Conservation (phyloP, 2,888 invertebrate genomes). For the Limnephilus lunatus region DNA sequence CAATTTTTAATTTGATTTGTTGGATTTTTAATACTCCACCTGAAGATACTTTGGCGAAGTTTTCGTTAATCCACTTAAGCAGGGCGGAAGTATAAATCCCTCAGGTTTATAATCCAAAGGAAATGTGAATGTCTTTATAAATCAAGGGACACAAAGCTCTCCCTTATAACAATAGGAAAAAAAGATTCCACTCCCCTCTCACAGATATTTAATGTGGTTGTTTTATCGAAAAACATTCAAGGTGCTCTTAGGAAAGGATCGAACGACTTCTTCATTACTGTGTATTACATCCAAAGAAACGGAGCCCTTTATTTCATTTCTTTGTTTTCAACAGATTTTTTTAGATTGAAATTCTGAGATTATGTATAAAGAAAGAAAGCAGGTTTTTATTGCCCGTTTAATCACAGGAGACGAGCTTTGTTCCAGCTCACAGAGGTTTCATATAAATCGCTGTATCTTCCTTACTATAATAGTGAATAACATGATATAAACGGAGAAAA, state of each 20-base stretch:
- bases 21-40: neutral
- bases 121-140: conserved; percentile 64
- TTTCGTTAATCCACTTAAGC: conserved; percentile 57
- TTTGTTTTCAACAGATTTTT: neutral
- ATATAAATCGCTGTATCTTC: too few species aligned
- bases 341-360: neutral
- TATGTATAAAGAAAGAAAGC: neutral
- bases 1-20: neutral
- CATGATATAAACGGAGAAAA: too few species aligned
- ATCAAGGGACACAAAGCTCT: conserved; percentile 60
- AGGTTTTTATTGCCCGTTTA: neutral
- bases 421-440: too few species aligned
- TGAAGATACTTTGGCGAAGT: neutral
- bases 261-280: neutral
- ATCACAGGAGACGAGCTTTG: too few species aligned
- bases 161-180: conserved; percentile 36
- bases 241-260: neutral
- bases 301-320: neutral
- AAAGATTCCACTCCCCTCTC: neutral
- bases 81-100: conserved; percentile 55
- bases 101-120: conserved; percentile 57
- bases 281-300: neutral
- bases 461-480: too few species aligned
- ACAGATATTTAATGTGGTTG: conserved; percentile 39
- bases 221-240: conserved; percentile 46